phyloP scores from a whole-genome alignment of 2,113 vertebrate genomes.

The Rhegmatorhina hoffmannsi region DNA sequence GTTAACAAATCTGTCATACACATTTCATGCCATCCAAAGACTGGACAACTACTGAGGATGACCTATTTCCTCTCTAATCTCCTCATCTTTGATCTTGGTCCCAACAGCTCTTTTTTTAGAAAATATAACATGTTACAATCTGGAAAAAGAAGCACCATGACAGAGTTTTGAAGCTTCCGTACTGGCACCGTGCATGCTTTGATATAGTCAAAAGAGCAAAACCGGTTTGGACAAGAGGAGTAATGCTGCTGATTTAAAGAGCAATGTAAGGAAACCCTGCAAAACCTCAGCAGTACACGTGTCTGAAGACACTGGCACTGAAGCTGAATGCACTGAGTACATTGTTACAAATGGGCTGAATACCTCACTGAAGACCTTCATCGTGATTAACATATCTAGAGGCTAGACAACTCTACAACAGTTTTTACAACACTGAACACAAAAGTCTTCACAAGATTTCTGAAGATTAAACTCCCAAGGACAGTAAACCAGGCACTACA shows the following conservation, averaged over 20 bases:
- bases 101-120: not conserved
- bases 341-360: not conserved
- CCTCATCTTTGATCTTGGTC: not conserved
- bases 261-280: fast-evolving
- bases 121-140: not conserved
- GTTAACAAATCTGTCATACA: not conserved
- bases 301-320: not conserved
- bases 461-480: not conserved
- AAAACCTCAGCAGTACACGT: not conserved
- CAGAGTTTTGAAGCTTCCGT: not conserved
- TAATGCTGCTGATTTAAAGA: not conserved
- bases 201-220: not conserved
- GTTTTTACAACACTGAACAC: not conserved
- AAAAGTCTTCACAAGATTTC: not conserved
- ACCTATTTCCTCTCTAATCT: not conserved
- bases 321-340: not conserved
- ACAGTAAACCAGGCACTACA: not conserved
- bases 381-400: not conserved
- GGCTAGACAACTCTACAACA: not conserved
- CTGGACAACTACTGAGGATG: not conserved
- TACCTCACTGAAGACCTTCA: not conserved
- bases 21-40: not conserved
- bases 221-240: not conserved
- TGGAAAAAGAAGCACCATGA: not conserved
- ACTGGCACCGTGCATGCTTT: not conserved